Conservation (phyloP, 2,888 invertebrate genomes). For the Norana najaformis region DNA sequence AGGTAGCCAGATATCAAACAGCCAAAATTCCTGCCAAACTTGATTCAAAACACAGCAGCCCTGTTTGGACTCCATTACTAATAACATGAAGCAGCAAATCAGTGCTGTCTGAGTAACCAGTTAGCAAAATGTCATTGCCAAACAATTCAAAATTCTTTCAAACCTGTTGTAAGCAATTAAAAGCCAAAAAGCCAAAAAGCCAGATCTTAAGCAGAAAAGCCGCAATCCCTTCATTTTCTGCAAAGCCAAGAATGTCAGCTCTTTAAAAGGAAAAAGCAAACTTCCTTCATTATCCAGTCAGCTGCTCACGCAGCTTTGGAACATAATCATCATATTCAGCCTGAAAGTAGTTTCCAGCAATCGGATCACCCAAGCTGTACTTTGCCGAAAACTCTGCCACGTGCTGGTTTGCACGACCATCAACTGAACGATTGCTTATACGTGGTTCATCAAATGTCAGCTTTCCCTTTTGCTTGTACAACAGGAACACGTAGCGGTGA, state of each 20-base stretch:
- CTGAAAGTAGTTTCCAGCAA: slow-evolving; percentile 85
- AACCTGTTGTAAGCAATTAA: too few species aligned
- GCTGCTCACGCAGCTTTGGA: slow-evolving; percentile 80
- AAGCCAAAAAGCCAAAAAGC: background rate
- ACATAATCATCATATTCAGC: slow-evolving; percentile 84
- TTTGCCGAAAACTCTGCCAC: slow-evolving; percentile 78
- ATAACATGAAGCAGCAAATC: background rate
- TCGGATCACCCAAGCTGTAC: slow-evolving; percentile 77
- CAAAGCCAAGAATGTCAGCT: background rate
- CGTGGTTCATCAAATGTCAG: slow-evolving; percentile 56
- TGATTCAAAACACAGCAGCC: background rate
- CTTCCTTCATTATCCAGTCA: slow-evolving; percentile 60
- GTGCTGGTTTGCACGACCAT: slow-evolving; percentile 70
- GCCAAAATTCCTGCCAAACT: too few species aligned
- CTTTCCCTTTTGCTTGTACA: slow-evolving; percentile 72
- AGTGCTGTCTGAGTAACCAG: background rate
- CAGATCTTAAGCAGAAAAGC: background rate
- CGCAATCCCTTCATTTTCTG: too few species aligned
- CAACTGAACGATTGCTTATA: slow-evolving; percentile 56
- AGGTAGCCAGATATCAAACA: background rate
- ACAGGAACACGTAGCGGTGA: slow-evolving; percentile 79
- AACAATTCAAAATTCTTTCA: too few species aligned
- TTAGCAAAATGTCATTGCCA: background rate
- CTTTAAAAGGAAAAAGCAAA: background rate
- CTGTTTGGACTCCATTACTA: background rate